Evolutionary conservation across 2,113 vertebrate species (phyloP).

Genomic region (Columbina picui): DNA sequence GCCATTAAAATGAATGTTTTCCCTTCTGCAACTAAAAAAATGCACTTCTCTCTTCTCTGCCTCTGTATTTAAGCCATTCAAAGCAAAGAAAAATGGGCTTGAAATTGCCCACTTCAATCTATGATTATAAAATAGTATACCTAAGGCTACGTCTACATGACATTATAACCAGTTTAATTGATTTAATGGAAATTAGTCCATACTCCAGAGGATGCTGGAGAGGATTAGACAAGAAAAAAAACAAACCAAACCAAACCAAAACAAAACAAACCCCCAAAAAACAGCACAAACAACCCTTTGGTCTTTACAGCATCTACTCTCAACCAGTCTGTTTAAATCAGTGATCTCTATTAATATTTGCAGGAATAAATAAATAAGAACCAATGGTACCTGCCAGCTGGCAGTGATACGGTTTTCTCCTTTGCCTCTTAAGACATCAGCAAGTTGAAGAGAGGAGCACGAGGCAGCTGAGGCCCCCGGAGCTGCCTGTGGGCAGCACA

Average conservation of each 20-base stretch:
- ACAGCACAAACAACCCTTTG: neutral
- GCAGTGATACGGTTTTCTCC: neutral
- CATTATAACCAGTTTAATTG: neutral
- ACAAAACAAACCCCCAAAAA: no score
- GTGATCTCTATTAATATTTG: neutral
- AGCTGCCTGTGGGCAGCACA: neutral
- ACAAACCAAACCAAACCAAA: no score
- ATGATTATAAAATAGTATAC: neutral
- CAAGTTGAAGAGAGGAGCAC: neutral
- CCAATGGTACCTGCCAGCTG: neutral
- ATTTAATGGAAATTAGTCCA: neutral
- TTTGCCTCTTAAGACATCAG: neutral
- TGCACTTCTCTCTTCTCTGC: neutral
- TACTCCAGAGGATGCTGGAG: neutral
- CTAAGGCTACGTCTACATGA: neutral
- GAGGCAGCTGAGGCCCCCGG: neutral
- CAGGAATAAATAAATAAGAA: neutral
- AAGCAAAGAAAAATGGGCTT: neutral
- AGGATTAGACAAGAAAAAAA: neutral
- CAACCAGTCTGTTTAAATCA: neutral
- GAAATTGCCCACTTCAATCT: neutral
- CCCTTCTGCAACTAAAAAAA: neutral
- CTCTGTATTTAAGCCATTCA: neutral
- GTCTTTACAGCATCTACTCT: neutral
- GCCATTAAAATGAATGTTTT: neutral